Percentiles rank a stretch among this genome's conserved stretches.
Conservation (phyloP, 1,140 invertebrate species). For the Pseudachorutes palmiensis region DNA sequence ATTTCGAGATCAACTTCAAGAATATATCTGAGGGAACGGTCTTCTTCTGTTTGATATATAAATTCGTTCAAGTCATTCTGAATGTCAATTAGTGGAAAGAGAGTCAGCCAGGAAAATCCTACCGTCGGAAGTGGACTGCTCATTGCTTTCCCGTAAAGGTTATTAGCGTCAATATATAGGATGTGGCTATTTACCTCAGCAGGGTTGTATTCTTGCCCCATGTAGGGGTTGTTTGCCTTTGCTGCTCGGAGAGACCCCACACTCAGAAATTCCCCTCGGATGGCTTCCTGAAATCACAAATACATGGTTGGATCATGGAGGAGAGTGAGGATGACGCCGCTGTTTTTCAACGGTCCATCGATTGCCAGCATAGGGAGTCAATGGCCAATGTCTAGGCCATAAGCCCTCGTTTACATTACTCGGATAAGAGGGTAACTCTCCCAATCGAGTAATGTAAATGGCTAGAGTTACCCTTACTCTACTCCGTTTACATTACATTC, state of each 20-base stretch:
- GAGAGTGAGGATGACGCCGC: conserved; percentile 19
- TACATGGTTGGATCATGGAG: conserved; percentile 33
- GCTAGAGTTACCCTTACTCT: too few relatives aligned
- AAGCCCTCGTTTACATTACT: too few relatives aligned
- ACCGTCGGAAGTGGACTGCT: conserved; percentile 19
- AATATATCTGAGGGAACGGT: too few relatives aligned
- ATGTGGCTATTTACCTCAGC: conserved; percentile 41
- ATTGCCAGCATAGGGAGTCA: conserved; percentile 38
- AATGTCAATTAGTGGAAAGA: too few relatives aligned
- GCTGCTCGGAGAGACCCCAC: conserved; percentile 39
- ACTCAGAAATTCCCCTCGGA: background rate
- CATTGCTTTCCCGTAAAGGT: conserved; percentile 39
- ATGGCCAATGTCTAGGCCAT: conserved; percentile 33
- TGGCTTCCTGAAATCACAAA: background rate
- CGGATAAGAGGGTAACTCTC: too few relatives aligned
- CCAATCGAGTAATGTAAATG: too few relatives aligned
- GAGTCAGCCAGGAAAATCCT: conserved; percentile 17
- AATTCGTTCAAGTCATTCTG: too few relatives aligned
- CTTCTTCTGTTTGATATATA: too few relatives aligned
- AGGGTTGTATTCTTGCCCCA: conserved; percentile 43
- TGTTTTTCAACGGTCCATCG: conserved; percentile 36
- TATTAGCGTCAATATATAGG: conserved; percentile 49
- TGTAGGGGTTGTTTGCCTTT: conserved; percentile 47
- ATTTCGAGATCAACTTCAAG: conserved; percentile 45
- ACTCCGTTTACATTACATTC: too few relatives aligned